These are phyloP conservation scores for Pseudochirops cupreus DNA, from an alignment of 2,797 vertebrate genomes.

Conservation along the genomic window DNA sequence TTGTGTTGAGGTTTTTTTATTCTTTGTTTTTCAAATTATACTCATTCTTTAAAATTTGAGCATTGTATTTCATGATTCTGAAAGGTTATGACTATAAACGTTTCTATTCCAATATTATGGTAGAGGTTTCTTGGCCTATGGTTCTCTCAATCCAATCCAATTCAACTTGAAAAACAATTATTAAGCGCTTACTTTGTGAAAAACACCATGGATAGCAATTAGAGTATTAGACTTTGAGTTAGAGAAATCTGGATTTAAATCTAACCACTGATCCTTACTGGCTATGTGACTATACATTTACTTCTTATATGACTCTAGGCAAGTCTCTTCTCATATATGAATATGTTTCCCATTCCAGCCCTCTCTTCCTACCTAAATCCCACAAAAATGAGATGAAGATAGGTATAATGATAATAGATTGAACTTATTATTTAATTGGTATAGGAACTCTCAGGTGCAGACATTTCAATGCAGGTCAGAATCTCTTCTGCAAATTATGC, in stretches of 20 bases:
- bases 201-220: background rate
- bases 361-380: background rate
- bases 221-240: background rate
- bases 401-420: background rate
- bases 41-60: background rate
- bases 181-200: background rate
- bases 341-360: background rate
- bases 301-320: background rate
- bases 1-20: background rate
- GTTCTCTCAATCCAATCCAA: background rate
- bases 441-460: background rate
- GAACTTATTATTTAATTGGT: background rate
- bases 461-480: background rate
- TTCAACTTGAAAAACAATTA: background rate
- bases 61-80: background rate
- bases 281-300: too few species aligned
- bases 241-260: background rate
- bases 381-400: background rate
- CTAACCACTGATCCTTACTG: background rate
- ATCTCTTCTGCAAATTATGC: background rate
- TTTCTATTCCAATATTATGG: background rate
- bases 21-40: background rate
- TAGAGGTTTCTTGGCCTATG: background rate
- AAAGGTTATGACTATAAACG: background rate
- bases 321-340: background rate